A percentile compares a stretch with the other conserved stretches of the same genome.
Evolutionary conservation across 1,140 invertebrate species (phyloP).

Genomic region (Drosophila hydei): DNA sequence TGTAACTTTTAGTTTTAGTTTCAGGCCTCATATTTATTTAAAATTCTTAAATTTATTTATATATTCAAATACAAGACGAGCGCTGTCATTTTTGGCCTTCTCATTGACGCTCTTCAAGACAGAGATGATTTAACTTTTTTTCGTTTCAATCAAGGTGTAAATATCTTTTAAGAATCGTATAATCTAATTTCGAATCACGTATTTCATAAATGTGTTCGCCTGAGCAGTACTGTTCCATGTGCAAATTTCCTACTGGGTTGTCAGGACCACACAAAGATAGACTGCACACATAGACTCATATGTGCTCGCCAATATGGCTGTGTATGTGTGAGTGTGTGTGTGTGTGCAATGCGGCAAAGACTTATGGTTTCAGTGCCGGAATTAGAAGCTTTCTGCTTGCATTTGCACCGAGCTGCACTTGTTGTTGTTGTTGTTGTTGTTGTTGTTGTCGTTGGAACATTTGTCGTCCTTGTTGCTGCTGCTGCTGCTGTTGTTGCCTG

Average conservation of each 20-base stretch:
- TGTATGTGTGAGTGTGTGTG: slow-evolving; percentile 30
- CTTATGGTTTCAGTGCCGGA: slow-evolving; percentile 81
- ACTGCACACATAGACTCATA: slow-evolving; percentile 16
- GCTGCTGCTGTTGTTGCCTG: slow-evolving; percentile 43
- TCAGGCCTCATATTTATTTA: too few species aligned
- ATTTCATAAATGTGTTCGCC: too few species aligned
- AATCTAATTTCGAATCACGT: too few species aligned
- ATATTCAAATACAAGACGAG: too few species aligned
- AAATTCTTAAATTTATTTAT: too few species aligned
- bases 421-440: slow-evolving; percentile 47
- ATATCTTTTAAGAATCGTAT: too few species aligned
- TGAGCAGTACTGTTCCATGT: neutral
- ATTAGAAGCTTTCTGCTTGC: slow-evolving; percentile 82
- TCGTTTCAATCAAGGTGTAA: too few species aligned
- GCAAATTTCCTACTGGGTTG: slow-evolving; percentile 27
- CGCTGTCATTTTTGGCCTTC: too few species aligned
- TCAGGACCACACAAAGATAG: slow-evolving; percentile 13
- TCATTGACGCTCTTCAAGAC: too few species aligned
- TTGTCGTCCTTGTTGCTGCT: slow-evolving; percentile 81
- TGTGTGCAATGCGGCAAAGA: slow-evolving; percentile 79
- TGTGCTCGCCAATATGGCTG: slow-evolving; percentile 15
- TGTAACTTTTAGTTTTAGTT: too few species aligned
- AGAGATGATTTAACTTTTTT: too few species aligned
- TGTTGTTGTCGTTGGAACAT: slow-evolving; percentile 73
- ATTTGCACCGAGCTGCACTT: slow-evolving; percentile 67